phyloP scores from a whole-genome alignment of 2,113 vertebrate species.

The Petrocephalus microphthalmus region DNA sequence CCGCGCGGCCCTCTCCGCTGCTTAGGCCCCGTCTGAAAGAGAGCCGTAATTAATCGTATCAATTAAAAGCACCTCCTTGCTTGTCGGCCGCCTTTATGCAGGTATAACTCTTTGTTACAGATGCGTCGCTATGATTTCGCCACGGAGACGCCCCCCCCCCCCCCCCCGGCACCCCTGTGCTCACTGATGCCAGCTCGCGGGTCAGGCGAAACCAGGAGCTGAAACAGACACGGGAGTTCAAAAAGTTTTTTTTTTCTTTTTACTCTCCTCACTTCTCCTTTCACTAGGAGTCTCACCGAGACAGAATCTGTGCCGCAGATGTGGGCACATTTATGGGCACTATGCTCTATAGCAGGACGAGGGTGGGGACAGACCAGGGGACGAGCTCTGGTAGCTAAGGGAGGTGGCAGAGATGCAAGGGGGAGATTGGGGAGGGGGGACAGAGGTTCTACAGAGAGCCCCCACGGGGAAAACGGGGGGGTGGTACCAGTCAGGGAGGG shows the following conservation, averaged over 20 bases:
- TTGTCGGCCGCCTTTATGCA: neutral
- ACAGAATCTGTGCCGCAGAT: neutral
- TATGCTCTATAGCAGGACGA: neutral
- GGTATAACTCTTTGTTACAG: neutral
- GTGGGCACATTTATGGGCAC: neutral
- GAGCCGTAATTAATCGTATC: conserved; percentile 3
- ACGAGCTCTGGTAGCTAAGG: neutral
- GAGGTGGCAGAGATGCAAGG: neutral
- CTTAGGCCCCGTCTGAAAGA: neutral
- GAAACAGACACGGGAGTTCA: neutral
- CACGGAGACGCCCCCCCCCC: neutral
- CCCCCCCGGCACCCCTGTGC: neutral
- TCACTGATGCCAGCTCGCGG: neutral
- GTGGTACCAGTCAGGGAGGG: neutral
- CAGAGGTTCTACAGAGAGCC: neutral
- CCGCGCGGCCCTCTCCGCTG: neutral
- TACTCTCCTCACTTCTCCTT: neutral
- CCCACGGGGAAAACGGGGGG: neutral
- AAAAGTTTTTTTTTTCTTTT: neutral
- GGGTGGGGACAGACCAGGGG: neutral
- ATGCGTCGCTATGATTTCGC: neutral
- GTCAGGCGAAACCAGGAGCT: neutral
- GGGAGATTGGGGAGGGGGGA: neutral
- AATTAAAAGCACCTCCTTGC: conserved; percentile 14
- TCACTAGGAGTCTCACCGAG: neutral